Base-by-base conservation (phyloP, 2,113 vertebrate species). In the Egretta garzetta region DNA sequence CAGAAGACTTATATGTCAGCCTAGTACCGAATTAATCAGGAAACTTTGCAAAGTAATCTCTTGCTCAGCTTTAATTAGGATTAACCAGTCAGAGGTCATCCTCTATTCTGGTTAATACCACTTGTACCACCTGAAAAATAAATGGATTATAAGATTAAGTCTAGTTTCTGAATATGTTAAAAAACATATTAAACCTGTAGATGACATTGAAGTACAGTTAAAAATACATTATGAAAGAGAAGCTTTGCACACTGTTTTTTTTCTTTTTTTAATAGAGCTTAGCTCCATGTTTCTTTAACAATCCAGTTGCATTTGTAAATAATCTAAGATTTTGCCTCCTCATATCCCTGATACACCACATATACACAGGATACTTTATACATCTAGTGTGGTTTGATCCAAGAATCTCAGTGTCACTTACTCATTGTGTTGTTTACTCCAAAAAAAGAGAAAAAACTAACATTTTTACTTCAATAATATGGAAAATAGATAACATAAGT, bases 31-130 rank as follows among this genome's bases (percentile, higher is more conserved):
- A 88, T 70, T 76, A 0, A 72, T 60, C 28, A 90, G 83, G 84
- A 94, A 55, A 67, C 35, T 82, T 96, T 43, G 8, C 22, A 55
- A 64, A 86, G 26, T 24, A 76, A 75, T 85, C 18, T 88, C 71
- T 96, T 71, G 43, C 37, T 95, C 80, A 75, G 45, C 28, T 89
- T 95, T 92, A 94, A 95, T 93, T 90, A 87, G 30, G 80, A 93
- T 97, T 97, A 97, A 39, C 53, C 35, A 71, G 67, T 87, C 63
- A 94, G 80, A 91, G 43, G 76, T 79, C 62, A 94, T 86, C 71
- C 24, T 95, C 53, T 67, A 14, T 80, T 93, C 84, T 70, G 16
- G 64, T 67, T 92, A 94, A 88, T 88, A 27, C 59, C 30, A 60
- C 30, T 90, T 71, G 86, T 90, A 92, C 18, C 52, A 79, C 41